Evolutionary conservation across 2,888 invertebrate genomes (phyloP), one percentile per base, ranked within the genome.

Genomic region (Esperia sulphurella): DNA sequence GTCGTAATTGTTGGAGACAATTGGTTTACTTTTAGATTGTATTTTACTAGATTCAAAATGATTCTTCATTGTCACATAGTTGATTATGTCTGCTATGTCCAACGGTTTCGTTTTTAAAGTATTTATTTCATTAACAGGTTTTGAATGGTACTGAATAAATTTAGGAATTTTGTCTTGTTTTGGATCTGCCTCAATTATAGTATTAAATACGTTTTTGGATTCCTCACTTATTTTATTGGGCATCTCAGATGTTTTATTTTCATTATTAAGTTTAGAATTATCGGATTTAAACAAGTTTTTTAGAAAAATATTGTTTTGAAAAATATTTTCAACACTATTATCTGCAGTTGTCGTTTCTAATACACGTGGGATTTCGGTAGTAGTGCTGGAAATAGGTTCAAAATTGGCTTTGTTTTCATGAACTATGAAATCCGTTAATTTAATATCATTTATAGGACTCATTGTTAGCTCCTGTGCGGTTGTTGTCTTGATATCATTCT

Each of bases 1-100:
- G 48, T 71, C 71, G 21, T 60, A 55, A 49, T 66, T 72, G 45
- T 54, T 65, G 29, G 59, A 52, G n/a, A 49, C 47, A 3, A 58
- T 29, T 14, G 61, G 58, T 59, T 69, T 75, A 37, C 58, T 68
- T 58, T 71, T 76, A n/a, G 76, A 65, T 52, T 72, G 81, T 31
- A 83, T 55, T 68, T 82, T 88, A 48, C 54, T 71, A 0, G 87
- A 80, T 60, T 89, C 89, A 48, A 89, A 89, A 42, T 81, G 65
- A 55, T 84, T 84, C 64, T 79, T 87, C 40, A 72, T 62, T 8
- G 78, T 65, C 41, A 89, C 73, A 45, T 71, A 87, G 57, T 84
- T 86, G 12, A 88, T 55, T 28, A 89, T 64, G 33, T 85, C 83
- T 8, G 73, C 61, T 10, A 85, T 61, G 47, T 88, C 83, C 4